These are phyloP conservation scores for Acanthochromis polyacanthus DNA, from an alignment of 2,113 vertebrate genomes.

Conservation along the genomic window DNA sequence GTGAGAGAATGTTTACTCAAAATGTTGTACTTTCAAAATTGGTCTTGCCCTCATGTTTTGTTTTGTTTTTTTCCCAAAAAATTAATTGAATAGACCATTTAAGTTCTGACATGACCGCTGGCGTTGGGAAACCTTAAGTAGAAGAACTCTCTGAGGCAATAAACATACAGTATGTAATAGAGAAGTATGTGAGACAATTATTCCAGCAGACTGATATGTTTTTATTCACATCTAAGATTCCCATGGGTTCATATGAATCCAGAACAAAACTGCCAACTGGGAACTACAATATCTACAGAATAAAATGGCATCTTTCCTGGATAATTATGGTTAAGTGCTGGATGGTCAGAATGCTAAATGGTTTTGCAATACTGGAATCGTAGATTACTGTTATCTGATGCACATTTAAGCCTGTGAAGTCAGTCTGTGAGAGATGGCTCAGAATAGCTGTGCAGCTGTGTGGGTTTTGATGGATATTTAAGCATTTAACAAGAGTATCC, in stretches of 20 bases:
- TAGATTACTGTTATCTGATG: background rate
- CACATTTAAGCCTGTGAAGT: background rate
- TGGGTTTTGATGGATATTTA: conserved; percentile 31
- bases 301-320: background rate
- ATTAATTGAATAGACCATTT: background rate
- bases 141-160: background rate
- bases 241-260: background rate
- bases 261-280: background rate
- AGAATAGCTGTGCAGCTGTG: conserved; percentile 9
- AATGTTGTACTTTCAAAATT: conserved; percentile 1
- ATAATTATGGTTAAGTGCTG: no score
- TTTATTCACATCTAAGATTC: background rate
- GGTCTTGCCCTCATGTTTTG: background rate
- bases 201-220: background rate
- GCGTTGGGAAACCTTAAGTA: background rate
- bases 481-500: conserved; percentile 28
- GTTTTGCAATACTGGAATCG: background rate
- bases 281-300: conserved; percentile 1
- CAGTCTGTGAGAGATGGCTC: conserved; percentile 7
- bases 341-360: no score
- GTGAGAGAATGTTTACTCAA: background rate
- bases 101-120: background rate
- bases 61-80: background rate
- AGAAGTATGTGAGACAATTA: background rate
- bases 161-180: background rate